A percentile compares a stretch with the other conserved stretches of the same genome.
These are phyloP conservation scores for Drosophila longiperda DNA, from an alignment of 2,888 invertebrate species.

Conservation along the genomic window DNA sequence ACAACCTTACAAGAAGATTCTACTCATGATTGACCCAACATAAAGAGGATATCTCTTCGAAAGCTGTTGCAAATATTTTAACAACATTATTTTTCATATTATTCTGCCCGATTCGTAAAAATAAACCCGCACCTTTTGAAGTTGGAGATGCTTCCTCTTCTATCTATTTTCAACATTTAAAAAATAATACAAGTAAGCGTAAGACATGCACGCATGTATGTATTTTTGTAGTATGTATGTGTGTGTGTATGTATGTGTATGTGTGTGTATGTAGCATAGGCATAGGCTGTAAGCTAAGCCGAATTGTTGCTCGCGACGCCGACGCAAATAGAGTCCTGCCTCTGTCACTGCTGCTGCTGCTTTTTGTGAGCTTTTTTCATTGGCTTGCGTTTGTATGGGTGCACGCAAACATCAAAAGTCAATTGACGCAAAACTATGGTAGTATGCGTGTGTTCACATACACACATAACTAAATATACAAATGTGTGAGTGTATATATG, in stretches of 20 bases:
- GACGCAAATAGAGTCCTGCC: conserved; percentile 51
- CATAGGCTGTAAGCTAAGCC: conserved; percentile 58
- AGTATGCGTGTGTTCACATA: conserved; percentile 25
- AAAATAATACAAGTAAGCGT: background rate
- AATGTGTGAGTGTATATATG: background rate
- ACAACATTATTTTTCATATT: background rate
- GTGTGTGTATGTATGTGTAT: conserved; percentile 29
- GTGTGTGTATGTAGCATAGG: conserved; percentile 58
- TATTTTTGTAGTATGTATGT: conserved; percentile 21
- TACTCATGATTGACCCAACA: background rate
- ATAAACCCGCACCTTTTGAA: background rate
- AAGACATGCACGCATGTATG: background rate
- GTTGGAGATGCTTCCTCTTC: background rate
- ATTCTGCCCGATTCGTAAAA: background rate
- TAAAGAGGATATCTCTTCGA: background rate
- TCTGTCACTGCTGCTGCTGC: conserved; percentile 24
- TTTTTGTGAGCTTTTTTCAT: conserved; percentile 62
- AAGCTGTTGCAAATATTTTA: background rate
- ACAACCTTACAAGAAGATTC: background rate
- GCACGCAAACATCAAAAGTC: conserved; percentile 75
- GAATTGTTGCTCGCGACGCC: conserved; percentile 74
- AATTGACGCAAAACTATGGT: conserved; percentile 74
- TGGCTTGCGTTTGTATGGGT: conserved; percentile 55
- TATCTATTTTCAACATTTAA: background rate
- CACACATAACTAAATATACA: conserved; percentile 1